phyloP scores from a whole-genome alignment of 2,797 vertebrate genomes.

The Eremophila alpestris region DNA sequence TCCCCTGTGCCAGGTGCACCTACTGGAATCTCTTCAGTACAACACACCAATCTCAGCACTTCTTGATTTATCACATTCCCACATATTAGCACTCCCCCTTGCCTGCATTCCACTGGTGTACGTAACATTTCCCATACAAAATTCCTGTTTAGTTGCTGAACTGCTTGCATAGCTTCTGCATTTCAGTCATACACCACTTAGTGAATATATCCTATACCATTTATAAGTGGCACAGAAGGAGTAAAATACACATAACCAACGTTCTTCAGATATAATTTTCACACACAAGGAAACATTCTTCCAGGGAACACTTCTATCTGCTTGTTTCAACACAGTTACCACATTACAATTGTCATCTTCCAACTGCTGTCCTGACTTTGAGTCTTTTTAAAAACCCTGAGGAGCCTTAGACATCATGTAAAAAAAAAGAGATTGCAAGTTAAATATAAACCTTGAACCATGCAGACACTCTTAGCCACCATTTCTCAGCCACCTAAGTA shows the following conservation, averaged over 20 bases:
- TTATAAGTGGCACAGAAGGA: background rate
- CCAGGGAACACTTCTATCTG: background rate
- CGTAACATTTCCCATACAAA: background rate
- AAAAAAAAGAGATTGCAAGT: background rate
- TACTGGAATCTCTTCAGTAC: background rate
- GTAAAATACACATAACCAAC: background rate
- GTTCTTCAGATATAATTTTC: background rate
- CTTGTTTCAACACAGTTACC: background rate
- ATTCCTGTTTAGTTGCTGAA: background rate
- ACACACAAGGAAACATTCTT: background rate
- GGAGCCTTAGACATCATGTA: background rate
- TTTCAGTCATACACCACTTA: background rate
- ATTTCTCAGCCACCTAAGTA: background rate
- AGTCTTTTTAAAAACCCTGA: background rate
- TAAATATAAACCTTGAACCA: background rate
- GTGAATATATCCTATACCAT: background rate
- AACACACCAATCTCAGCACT: background rate
- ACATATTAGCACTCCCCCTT: background rate
- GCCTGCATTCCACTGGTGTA: background rate
- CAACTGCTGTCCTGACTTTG: background rate
- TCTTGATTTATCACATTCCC: background rate
- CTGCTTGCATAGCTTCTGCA: background rate
- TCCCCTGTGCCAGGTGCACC: background rate
- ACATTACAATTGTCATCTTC: background rate
- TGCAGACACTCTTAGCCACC: background rate